Conservation (phyloP, 2,888 invertebrate genomes). For the Euplexia lucipara region DNA sequence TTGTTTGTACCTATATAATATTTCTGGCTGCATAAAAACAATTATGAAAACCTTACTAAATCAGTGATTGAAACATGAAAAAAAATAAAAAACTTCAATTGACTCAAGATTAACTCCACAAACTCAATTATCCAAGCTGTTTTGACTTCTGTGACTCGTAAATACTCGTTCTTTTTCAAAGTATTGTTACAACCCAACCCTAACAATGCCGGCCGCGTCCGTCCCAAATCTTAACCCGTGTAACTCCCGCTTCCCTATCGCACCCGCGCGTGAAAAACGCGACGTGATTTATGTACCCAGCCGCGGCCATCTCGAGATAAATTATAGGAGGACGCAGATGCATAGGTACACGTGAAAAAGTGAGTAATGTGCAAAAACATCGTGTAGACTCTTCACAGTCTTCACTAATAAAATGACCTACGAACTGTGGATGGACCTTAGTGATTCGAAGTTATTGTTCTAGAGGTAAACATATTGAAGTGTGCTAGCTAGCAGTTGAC, state of each 20-base stretch:
- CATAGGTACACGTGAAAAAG: constrained; percentile 78
- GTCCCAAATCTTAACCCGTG: constrained; percentile 52
- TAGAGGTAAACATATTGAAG: too few relatives aligned
- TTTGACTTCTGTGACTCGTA: neutral
- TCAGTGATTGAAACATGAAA: too few relatives aligned
- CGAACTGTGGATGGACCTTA: neutral
- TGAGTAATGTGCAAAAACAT: constrained; percentile 72
- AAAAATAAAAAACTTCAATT: too few relatives aligned
- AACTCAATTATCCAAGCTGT: neutral
- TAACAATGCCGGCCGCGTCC: constrained; percentile 21
- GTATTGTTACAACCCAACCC: constrained; percentile 21
- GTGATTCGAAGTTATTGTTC: neutral
- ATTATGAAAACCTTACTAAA: too few relatives aligned
- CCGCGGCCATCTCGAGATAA: constrained; percentile 83
- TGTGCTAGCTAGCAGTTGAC: too few relatives aligned
- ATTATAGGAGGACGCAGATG: constrained; percentile 81
- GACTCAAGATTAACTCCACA: neutral
- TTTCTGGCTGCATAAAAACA: too few relatives aligned
- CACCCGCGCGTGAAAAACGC: constrained; percentile 78
- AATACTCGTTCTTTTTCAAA: neutral
- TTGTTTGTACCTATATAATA: too few relatives aligned
- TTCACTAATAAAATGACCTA: constrained; percentile 4
- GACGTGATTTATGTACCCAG: constrained; percentile 83
- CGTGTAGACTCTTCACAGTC: neutral
- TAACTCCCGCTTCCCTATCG: constrained; percentile 65